Evolutionary conservation across 2,113 vertebrate genomes (phyloP), one percentile per base, ranked within the genome.

Genomic region (Epinephelus lanceolatus): DNA sequence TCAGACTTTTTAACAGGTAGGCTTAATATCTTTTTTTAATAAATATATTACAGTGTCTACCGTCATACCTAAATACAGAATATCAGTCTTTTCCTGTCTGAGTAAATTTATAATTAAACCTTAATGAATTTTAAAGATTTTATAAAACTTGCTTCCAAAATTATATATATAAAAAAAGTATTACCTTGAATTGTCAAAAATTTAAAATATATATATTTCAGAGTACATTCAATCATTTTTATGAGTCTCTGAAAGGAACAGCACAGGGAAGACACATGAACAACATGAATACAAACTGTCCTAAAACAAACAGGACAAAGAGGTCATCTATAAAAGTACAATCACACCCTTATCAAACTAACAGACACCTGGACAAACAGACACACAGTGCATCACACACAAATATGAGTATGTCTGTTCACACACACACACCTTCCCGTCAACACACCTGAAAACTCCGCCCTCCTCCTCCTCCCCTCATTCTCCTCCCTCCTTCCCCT

Each of bases 391-490:
- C 37, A 63, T 51, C 30, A 67, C 75, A 42, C 30, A 77, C 76
- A 71, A 25, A 47, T 18, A 49, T 56, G 74, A 23, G 75, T 61
- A 53, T 57, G 71, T 18, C 27, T 67, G 66, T 37, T 71, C 61
- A 75, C 79, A 75, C 74, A 84, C 40, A 76, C 73, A 81, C 71
- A 76, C 74, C 76, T 88, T 88, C 66, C 51, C 80, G 67, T 74
- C 56, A 86, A 73, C 74, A 84, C 91, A 93, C 90, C 93, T 94
- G 92, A 93, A 88, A 89, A 86, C 86, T 87, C 92, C 83, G 18
- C 91, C 91, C 85, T 78, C 70, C 78, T 82, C 84, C 75, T 80
- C 71, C 76, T 85, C 68, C 61, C 78, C 86, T 81, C 76, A 17
- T 82, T 80, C 78, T 79, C 83, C 63, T 69, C 68, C 82, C 49